Percentiles rank a stretch among this genome's conserved stretches.
phyloP scores from a whole-genome alignment of 1,140 invertebrate species.

The Orius insidiosus region DNA sequence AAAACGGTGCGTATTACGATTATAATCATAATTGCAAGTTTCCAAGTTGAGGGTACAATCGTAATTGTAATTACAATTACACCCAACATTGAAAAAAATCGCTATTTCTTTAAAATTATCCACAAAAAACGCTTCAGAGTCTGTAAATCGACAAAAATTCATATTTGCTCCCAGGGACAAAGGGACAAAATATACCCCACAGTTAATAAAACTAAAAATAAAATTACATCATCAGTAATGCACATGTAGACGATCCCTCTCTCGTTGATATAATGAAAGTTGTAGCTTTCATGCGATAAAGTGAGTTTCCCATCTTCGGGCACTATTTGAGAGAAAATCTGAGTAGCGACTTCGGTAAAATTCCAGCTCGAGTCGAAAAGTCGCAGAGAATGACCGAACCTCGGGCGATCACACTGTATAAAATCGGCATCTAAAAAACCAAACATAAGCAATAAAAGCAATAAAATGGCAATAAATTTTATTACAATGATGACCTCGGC shows the following conservation, averaged over 20 bases:
- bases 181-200: neutral
- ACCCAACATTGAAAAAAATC: no score
- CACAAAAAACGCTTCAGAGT: neutral
- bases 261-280: conserved; percentile 83
- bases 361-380: conserved; percentile 78
- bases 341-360: conserved; percentile 84
- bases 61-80: no score
- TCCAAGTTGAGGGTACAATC: no score
- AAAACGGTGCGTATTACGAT: no score
- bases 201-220: conserved; percentile 8
- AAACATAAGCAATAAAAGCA: no score
- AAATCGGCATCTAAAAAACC: conserved; percentile 55
- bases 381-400: conserved; percentile 76
- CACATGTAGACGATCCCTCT: conserved; percentile 79
- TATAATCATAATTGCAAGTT: no score
- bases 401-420: conserved; percentile 74
- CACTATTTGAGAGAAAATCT: conserved; percentile 70
- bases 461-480: no score
- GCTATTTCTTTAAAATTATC: no score
- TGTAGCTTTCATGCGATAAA: conserved; percentile 78
- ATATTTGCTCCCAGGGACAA: neutral
- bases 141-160: neutral
- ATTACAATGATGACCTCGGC: no score
- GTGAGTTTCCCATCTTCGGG: conserved; percentile 75
- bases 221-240: conserved; percentile 77